These are phyloP conservation scores for Xyliphius kryptos DNA, from an alignment of 2,113 vertebrate genomes.

Conservation along the genomic window DNA sequence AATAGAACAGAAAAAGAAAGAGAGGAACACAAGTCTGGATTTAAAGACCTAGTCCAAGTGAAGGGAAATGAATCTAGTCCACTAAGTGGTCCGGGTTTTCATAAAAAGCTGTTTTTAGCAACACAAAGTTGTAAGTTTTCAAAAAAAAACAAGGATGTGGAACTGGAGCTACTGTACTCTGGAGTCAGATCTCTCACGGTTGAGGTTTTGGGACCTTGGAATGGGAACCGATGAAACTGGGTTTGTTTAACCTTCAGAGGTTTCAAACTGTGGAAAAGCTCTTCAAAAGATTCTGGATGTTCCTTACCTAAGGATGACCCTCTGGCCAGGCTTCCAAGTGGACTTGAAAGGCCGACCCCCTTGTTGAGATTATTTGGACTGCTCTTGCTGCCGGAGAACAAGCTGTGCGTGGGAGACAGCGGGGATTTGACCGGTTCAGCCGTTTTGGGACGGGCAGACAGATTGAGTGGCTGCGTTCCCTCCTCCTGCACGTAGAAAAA, in stretches of 20 bases:
- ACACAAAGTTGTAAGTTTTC: constrained; percentile 33
- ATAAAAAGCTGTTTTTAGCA: constrained; percentile 49
- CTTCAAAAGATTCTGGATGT: too few species aligned
- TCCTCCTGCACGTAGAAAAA: constrained; percentile 76
- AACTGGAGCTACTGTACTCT: too few species aligned
- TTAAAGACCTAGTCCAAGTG: constrained; percentile 37
- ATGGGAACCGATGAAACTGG: not conserved
- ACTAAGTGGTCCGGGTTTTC: constrained; percentile 31
- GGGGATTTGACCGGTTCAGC: constrained; percentile 88
- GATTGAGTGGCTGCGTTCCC: constrained; percentile 93
- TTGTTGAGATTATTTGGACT: constrained; percentile 78
- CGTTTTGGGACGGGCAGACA: constrained; percentile 93
- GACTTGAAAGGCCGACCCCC: constrained; percentile 88
- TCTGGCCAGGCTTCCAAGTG: constrained; percentile 76
- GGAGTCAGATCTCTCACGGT: too few species aligned
- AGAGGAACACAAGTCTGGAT: constrained; percentile 33
- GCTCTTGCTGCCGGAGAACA: constrained; percentile 86
- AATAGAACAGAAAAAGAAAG: constrained; percentile 46
- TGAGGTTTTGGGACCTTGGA: constrained; percentile 30
- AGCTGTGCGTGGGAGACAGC: constrained; percentile 85
- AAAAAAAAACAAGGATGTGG: constrained; percentile 8
- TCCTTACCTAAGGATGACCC: constrained; percentile 95
- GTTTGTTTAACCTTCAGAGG: not conserved
- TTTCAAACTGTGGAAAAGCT: too few species aligned
- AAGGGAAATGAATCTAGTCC: constrained; percentile 39